Evolutionary conservation across 1,140 invertebrate genomes (phyloP), one percentile per base, ranked within the genome.

Genomic region (Amyelois transitella): DNA sequence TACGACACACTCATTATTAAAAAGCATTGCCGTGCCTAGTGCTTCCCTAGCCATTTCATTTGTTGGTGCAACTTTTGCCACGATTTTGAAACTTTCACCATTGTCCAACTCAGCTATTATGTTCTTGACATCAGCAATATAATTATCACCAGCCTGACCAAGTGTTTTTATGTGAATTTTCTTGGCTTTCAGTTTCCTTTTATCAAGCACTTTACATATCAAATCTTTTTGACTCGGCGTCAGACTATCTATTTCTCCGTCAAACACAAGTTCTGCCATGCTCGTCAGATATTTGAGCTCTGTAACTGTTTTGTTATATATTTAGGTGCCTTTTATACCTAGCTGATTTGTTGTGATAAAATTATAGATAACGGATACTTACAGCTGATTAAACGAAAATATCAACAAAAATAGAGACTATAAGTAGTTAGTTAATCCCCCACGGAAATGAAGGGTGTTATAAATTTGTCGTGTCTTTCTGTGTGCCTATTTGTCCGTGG

Each of bases 1-100:
- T 18, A 77, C 75, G 3, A 70, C 20, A 10, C 69, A 51, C 64
- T 89, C 86, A 6, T 79, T 76, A 8, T 18, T 22, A 18, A 64
- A 64, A 22, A 59, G 3, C 6, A 50, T 4, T 8, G 0, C n/a
- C 6, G 53, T 28, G 6, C 53, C 52, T 44, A 55, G 56, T 1
- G 25, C 10, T 8, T 5, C 12, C 5, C 56, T 43, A 7, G 48
- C 1, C 10, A 17, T 6, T 22, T 53, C 61, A 8, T n/a, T 43
- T 20, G 14, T 17, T 2, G 55, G 43, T 18, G 62, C 62, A 8
- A 59, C 12, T 54, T 64, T 64, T 18, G 45, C 57, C 14, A 64
- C 53, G 47, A 71, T 63, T 28, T 52, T 59, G 18, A 62, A 55
- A 2, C 18, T 19, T 18, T 50, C 24, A n/a, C 55, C 60, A 59